Evolutionary conservation across 1,140 invertebrate species (phyloP), one percentile per base, ranked within the genome.

Genomic region (Scaptomyza graminum): DNA sequence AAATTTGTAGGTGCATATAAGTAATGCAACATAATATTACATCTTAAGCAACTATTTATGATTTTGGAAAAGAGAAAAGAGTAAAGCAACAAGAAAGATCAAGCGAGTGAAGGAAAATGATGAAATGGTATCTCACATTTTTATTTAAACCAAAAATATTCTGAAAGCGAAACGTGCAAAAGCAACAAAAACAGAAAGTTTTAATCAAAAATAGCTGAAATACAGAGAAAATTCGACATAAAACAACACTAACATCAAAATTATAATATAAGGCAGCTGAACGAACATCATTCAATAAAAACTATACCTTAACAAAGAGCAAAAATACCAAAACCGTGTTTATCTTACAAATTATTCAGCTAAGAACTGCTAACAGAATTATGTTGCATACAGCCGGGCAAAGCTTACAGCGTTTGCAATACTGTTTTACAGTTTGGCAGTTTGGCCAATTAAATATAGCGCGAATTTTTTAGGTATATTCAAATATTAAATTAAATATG

Each of bases 221-320:
- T 84, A 85, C 69, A 85, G 54, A 63, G 63, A 50, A 41, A 76
- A 83, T 73, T 77, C 57, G 64, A 79, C 62, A 81, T 22, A 71
- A 51, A 73, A 74, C 47, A 74, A 73, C 16, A 57, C 28, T 28
- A 59, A 64, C 49, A 70, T 51, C 16, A 57, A 74, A 47, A 71
- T 31, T 46, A 66, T 44, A 18, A 43, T 49, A n/a, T 44, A 74
- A 64, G 65, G 74, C 47, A 64, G 54, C 74, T 78, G 56, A 79
- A 72, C 62, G 46, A 87, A 78, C 70, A 85, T 61, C 83, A 61
- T 85, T 82, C 81, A 84, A 84, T 84, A 85, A 85, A 66, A 63
- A 51, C 55, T 16, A 22, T 65, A 87, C 78, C 78, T 76, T 60
- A 72, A 59, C 12, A 67, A 73, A 78, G 67, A 85, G 74, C 70